phyloP scores from a whole-genome alignment of 2,797 vertebrate species.

The Iguana delicatissima region DNA sequence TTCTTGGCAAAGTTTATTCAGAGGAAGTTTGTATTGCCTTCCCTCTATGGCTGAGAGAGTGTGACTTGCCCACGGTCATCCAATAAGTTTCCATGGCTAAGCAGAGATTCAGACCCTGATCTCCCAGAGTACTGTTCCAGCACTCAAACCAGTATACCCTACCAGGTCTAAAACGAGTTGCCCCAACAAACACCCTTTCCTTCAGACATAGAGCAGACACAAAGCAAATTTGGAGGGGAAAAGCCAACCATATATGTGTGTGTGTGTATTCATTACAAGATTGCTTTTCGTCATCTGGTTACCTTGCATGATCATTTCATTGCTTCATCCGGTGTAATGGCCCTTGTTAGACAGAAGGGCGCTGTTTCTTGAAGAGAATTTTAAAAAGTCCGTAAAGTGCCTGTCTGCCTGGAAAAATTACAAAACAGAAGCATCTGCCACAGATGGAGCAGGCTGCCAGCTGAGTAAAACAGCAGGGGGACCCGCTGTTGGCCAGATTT shows the following conservation, averaged over 20 bases:
- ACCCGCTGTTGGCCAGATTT: slow-evolving; percentile 81
- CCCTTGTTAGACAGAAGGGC: slow-evolving; percentile 75
- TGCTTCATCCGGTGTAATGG: slow-evolving; percentile 68
- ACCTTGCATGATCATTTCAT: slow-evolving; percentile 72
- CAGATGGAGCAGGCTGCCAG: slow-evolving; percentile 74
- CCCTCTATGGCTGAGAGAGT: no score
- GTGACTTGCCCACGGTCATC: no score
- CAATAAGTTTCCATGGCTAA: no score
- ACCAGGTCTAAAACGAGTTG: background rate
- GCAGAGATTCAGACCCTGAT: no score
- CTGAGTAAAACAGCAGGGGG: slow-evolving; percentile 81
- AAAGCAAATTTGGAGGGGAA: no score
- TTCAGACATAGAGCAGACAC: background rate
- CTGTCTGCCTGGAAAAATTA: slow-evolving; percentile 73
- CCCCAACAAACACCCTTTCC: background rate
- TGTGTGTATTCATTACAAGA: background rate
- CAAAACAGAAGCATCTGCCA: slow-evolving; percentile 74
- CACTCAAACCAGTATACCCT: no score
- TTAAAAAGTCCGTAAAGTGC: slow-evolving; percentile 73
- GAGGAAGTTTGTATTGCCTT: no score
- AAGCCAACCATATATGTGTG: no score
- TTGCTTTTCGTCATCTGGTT: slow-evolving; percentile 48
- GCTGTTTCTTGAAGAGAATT: slow-evolving; percentile 75
- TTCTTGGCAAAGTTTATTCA: no score
- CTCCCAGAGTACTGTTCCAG: no score